Conservation (phyloP, 2,113 vertebrate genomes). For the Eurystomus gularis region DNA sequence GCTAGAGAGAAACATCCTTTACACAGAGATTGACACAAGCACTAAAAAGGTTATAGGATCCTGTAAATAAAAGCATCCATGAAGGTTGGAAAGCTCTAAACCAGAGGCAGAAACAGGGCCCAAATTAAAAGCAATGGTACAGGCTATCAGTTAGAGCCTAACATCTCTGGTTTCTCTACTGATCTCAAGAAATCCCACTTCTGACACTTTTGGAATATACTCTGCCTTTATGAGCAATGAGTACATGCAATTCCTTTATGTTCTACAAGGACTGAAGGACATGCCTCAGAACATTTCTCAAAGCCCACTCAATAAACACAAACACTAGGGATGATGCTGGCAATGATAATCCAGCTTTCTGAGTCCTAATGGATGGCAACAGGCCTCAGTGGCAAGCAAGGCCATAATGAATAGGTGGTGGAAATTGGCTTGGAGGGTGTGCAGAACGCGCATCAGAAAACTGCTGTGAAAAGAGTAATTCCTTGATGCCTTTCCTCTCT, state of each 20-base stretch:
- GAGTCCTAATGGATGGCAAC: neutral
- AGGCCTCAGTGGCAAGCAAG: neutral
- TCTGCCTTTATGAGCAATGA: neutral
- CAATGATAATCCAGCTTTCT: neutral
- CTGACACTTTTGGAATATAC: neutral
- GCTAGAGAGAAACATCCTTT: constrained; percentile 32
- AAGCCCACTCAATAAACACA: neutral
- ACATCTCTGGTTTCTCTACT: neutral
- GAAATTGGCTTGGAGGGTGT: neutral
- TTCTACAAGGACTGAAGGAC: neutral
- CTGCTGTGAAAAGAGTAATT: neutral
- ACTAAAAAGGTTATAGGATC: neutral
- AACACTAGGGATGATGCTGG: neutral
- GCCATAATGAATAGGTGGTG: accelerated
- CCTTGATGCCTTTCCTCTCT: neutral
- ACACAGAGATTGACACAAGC: neutral
- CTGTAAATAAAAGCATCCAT: neutral
- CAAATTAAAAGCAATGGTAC: neutral
- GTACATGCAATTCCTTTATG: neutral
- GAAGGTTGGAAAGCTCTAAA: neutral
- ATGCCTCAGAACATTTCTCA: neutral
- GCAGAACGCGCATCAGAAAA: neutral
- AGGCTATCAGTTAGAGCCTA: neutral
- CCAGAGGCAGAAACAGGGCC: neutral
- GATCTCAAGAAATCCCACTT: neutral